These are phyloP conservation scores for Cyclophora punctaria DNA, from an alignment of 2,888 invertebrate genomes.

Conservation along the genomic window DNA sequence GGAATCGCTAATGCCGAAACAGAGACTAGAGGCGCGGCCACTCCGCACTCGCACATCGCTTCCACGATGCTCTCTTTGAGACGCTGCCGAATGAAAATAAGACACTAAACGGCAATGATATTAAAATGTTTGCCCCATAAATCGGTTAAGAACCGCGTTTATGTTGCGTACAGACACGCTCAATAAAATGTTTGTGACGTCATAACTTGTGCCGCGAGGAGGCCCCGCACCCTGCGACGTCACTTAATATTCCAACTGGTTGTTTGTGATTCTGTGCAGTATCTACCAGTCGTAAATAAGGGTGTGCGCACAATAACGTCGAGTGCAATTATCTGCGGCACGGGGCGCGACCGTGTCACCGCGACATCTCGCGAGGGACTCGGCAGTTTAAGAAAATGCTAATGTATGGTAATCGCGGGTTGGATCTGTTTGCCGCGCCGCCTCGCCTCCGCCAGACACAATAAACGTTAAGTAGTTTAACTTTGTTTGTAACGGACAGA, in stretches of 20 bases:
- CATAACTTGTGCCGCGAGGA: constrained; percentile 1
- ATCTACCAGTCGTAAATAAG: constrained; percentile 11
- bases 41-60: background rate
- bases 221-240: background rate
- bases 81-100: constrained; percentile 3
- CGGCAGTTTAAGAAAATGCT: constrained; percentile 17
- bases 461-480: constrained; percentile 1
- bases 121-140: constrained; percentile 6
- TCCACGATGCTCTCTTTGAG: too few relatives aligned
- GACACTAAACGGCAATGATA: constrained; percentile 2
- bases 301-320: constrained; percentile 9
- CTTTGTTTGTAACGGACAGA: background rate
- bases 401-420: constrained; percentile 14
- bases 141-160: background rate
- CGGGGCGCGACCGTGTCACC: background rate
- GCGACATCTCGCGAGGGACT: background rate
- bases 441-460: background rate
- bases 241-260: constrained; percentile 10
- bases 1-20: background rate
- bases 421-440: constrained; percentile 7
- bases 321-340: constrained; percentile 5
- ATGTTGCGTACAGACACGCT: constrained; percentile 7
- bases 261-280: constrained; percentile 11
- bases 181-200: constrained; percentile 8
- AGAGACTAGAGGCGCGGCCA: background rate